These are phyloP conservation scores for Melieria omissa DNA, from an alignment of 2,888 invertebrate genomes.

Conservation along the genomic window DNA sequence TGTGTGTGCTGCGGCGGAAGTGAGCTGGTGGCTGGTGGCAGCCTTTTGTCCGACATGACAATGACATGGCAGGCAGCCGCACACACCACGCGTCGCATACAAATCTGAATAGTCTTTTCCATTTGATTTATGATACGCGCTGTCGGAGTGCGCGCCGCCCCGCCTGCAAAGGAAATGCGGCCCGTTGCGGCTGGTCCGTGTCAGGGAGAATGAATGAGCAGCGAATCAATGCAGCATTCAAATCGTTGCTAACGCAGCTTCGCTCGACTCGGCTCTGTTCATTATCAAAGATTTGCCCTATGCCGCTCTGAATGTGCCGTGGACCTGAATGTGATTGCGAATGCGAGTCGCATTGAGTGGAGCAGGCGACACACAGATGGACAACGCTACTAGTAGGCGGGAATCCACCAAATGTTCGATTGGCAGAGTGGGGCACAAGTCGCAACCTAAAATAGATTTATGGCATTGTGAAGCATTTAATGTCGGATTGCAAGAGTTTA, in stretches of 20 bases:
- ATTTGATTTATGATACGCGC: slow-evolving; percentile 33
- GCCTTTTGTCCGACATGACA: slow-evolving; percentile 53
- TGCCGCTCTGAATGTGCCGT: no score
- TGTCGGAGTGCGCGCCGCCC: not conserved
- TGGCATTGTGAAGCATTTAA: no score
- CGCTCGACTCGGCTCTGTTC: not conserved
- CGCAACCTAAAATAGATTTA: no score
- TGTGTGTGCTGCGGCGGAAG: slow-evolving; percentile 10
- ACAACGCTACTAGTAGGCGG: no score
- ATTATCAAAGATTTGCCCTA: no score
- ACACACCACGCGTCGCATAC: slow-evolving; percentile 20
- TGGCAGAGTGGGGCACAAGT: no score
- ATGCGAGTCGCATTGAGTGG: no score
- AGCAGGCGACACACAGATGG: no score
- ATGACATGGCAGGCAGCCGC: slow-evolving; percentile 47
- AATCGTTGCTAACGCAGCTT: slow-evolving; percentile 20
- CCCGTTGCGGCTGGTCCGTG: not conserved
- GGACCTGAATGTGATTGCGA: no score
- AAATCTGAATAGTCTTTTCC: slow-evolving; percentile 27
- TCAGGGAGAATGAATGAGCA: not conserved
- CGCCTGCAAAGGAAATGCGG: not conserved
- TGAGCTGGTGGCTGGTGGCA: not conserved
- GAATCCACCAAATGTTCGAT: no score
- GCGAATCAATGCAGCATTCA: slow-evolving; percentile 23
- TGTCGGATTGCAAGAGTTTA: no score